These are phyloP conservation scores for Neopipo cinnamomea DNA, from an alignment of 2,113 vertebrate genomes.

Conservation along the genomic window DNA sequence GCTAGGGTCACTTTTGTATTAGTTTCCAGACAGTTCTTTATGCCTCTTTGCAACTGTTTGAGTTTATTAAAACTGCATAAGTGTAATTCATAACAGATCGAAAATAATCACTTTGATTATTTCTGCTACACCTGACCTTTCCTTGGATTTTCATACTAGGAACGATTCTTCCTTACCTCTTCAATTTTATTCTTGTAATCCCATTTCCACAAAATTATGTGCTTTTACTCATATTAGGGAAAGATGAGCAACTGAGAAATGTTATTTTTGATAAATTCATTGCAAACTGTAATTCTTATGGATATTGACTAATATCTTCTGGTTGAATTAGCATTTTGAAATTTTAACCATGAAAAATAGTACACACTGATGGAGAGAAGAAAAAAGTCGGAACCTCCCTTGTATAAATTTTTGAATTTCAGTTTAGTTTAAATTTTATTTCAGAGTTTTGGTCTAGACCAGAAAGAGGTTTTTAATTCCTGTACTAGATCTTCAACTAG, in stretches of 20 bases:
- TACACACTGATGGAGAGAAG: rapidly evolving
- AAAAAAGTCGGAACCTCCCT: background rate
- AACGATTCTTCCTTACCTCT: background rate
- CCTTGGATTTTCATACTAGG: background rate
- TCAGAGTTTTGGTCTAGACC: background rate
- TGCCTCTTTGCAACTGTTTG: background rate
- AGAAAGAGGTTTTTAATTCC: background rate
- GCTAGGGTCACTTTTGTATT: background rate
- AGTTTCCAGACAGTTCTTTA: background rate
- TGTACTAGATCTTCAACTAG: background rate
- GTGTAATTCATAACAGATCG: background rate
- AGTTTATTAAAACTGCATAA: background rate
- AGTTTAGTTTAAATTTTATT: background rate
- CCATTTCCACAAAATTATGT: background rate
- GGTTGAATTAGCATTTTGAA: background rate
- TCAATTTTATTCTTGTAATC: background rate
- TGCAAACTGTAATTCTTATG: rapidly evolving
- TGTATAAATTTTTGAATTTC: background rate
- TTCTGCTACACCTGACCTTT: background rate
- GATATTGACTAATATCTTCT: background rate
- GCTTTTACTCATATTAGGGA: background rate
- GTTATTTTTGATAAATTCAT: background rate
- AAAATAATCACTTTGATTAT: background rate
- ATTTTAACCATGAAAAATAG: background rate
- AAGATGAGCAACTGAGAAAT: background rate